Conservation (phyloP, 2,113 vertebrate species). For the Hemicordylus capensis region DNA sequence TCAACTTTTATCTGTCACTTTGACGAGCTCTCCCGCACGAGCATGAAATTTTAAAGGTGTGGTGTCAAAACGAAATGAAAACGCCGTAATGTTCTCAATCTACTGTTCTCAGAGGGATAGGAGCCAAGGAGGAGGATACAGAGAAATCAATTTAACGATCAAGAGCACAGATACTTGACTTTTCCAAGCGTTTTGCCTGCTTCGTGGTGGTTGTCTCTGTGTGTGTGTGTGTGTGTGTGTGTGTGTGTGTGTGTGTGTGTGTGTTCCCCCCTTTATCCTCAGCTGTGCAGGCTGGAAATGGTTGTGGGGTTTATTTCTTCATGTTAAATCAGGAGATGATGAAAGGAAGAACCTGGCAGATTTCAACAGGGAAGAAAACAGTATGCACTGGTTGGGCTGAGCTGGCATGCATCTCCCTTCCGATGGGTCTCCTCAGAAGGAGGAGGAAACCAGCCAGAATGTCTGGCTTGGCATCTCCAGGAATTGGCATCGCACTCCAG, state of each 20-base stretch:
- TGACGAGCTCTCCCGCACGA: constrained; percentile 18
- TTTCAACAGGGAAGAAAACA: neutral
- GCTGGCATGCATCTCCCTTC: neutral
- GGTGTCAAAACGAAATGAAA: constrained; percentile 47
- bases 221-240: too few species aligned
- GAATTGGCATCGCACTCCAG: too few species aligned
- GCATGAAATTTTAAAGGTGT: constrained; percentile 50
- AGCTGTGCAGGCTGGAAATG: neutral
- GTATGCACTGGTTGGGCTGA: too few species aligned
- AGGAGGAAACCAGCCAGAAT: too few species aligned
- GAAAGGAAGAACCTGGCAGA: neutral
- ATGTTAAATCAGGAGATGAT: neutral
- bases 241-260: too few species aligned
- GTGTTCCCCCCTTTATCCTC: fast-evolving
- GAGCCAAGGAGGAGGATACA: constrained; percentile 3
- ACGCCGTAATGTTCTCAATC: constrained; percentile 34
- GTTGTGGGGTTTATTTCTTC: constrained; percentile 10
- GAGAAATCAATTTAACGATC: constrained; percentile 40
- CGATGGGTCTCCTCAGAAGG: too few species aligned
- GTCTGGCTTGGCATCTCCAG: too few species aligned
- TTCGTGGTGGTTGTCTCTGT: too few species aligned
- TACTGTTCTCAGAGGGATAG: constrained; percentile 28
- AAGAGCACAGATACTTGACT: constrained; percentile 13
- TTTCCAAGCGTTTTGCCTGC: neutral
- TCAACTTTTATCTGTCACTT: constrained; percentile 38